Evolutionary conservation across 2,113 vertebrate genomes (phyloP), one percentile per base, ranked within the genome.

Genomic region (Spizaetus ornatus): DNA sequence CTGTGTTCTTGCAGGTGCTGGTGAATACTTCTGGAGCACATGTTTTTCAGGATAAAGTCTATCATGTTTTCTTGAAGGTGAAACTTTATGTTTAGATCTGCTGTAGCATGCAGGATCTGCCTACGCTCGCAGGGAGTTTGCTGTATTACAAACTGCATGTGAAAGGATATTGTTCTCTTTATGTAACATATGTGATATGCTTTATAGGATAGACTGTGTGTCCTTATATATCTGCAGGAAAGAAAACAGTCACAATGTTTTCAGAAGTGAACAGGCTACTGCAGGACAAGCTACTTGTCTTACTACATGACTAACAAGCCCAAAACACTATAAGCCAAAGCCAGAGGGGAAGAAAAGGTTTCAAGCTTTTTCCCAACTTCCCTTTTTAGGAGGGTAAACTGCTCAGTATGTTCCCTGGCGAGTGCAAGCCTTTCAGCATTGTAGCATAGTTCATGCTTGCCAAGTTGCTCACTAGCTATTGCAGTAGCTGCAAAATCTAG

Each of bases 351-450:
- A 96, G 78, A 94, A 88, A 91, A 76, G 58, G 66, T 94, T 95
- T 93, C 92, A 65, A 56, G 78, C 82, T 76, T 91, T 91, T 90
- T 65, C 87, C 66, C 34, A 85, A 34, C 73, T 96, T 97, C 85
- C 95, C 78, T 94, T 94, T 96, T 91, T 94, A 86, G 80, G 93
- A 91, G 86, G 69, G 69, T 71, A 43, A 91, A 81, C 86, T 78
- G 72, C 86, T 91, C 81, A 67, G 55, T 32, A 23, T 87, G 89
- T 84, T 93, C 53, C 40, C 74, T 82, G 78, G 90, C 10, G 6
- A 94, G 73, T 82, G 70, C 58, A 91, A 82, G 53, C 78, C 87
- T 93, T 94, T 96, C 93, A 90, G 82, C 82, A 29, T 48, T 95
- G 73, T 93, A 52, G n/a, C 36, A 20, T 47, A 34, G 65, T 52